Conservation (phyloP, 2,113 vertebrate species). For the Trochalopteron elliotii region DNA sequence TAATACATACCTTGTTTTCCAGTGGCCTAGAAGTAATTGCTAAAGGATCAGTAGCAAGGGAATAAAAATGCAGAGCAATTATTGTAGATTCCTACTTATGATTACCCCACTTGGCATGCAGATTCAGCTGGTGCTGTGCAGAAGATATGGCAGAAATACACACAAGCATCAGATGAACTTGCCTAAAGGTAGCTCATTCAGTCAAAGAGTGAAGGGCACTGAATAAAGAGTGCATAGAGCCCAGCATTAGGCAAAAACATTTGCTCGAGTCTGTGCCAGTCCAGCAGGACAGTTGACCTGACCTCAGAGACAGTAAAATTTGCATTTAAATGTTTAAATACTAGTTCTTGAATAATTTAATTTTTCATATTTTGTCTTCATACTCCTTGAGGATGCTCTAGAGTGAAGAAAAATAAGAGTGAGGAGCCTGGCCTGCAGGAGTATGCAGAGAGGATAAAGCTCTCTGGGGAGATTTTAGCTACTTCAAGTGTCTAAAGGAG, state of each 20-base stretch:
- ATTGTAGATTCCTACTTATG: neutral
- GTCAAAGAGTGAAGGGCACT: rapidly evolving
- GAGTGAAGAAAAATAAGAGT: neutral
- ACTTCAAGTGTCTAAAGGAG: neutral
- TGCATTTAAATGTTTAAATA: neutral
- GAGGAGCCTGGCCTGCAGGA: neutral
- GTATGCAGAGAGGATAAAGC: neutral
- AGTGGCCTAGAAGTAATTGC: neutral
- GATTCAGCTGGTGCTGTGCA: neutral
- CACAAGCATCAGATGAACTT: rapidly evolving
- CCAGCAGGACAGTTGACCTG: neutral
- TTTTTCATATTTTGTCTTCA: neutral
- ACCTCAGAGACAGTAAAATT: neutral
- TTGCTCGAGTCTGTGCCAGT: rapidly evolving
- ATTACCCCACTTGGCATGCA: neutral
- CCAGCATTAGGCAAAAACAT: neutral
- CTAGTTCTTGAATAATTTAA: neutral
- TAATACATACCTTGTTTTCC: neutral
- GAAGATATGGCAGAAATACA: neutral
- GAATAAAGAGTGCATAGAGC: neutral
- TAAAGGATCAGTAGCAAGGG: neutral
- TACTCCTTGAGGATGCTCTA: neutral
- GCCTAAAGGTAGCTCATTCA: neutral
- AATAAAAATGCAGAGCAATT: neutral
- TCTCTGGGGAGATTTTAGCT: neutral